These are phyloP conservation scores for Stictonetta naevosa DNA, from an alignment of 2,113 vertebrate species.

Conservation along the genomic window DNA sequence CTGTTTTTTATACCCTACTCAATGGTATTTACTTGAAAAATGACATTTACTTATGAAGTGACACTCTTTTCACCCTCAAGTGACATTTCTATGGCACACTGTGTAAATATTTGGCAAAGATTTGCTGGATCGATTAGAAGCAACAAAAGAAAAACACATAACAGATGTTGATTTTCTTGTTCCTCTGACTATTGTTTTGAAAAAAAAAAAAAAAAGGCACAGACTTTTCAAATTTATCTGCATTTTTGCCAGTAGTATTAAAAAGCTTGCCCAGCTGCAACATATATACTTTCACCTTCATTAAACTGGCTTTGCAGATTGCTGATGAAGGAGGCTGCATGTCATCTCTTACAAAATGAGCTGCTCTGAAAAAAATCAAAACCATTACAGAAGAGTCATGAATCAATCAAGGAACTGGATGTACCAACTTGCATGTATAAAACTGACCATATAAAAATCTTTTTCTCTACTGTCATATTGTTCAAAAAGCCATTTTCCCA, in stretches of 20 bases:
- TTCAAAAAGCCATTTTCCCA: background rate
- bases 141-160: conserved; percentile 48
- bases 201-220: conserved; percentile 47
- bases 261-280: conserved; percentile 2
- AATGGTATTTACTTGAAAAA: conserved; percentile 75
- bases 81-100: conserved; percentile 76
- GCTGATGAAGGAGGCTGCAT: background rate
- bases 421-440: background rate
- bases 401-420: background rate
- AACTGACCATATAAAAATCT: background rate
- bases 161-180: conserved; percentile 73
- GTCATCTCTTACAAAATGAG: background rate
- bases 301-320: conserved; percentile 16
- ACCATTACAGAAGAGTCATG: background rate
- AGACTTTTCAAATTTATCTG: conserved; percentile 62
- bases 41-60: conserved; percentile 78
- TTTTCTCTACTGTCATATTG: background rate
- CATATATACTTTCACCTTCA: background rate
- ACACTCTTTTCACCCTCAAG: conserved; percentile 70
- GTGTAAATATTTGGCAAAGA: conserved; percentile 75
- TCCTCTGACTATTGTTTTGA: conserved; percentile 71
- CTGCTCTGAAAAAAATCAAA: conserved; percentile 3
- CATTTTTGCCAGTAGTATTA: conserved; percentile 59
- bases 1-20: conserved; percentile 50
- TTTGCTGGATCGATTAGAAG: conserved; percentile 71